Evolutionary conservation across 2,888 invertebrate genomes (phyloP), one percentile per base, ranked within the genome.

Genomic region (Mamestra brassicae): DNA sequence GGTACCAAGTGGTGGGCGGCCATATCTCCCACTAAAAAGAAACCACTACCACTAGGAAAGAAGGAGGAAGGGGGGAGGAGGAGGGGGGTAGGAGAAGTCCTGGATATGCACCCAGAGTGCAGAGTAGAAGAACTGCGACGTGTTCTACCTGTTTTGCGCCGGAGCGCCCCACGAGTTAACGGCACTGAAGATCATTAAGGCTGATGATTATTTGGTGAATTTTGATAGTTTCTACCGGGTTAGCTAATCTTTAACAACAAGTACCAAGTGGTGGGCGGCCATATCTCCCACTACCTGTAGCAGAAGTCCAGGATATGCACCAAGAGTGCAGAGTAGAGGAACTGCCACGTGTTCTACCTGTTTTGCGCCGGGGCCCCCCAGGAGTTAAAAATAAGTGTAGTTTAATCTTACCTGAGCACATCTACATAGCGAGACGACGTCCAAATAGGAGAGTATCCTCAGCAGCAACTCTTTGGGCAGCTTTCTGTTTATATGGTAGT

Each of bases 1-100:
- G 98, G 93, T 98, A 98, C 93, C 95, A 95, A 34, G 95, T 95
- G 4, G 99, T 98, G 26, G 99, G 99, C n/a, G 99, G 99, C 0
- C 98, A 98, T 91, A 99, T 99, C 86, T 99, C 99, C 0, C 99
- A 99, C 95, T 99, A 99, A 94, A 97, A n/a, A n/a, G n/a, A n/a
- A n/a, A n/a, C n/a, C n/a, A n/a, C n/a, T n/a, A n/a, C n/a, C n/a
- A n/a, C n/a, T n/a, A n/a, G n/a, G n/a, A n/a, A n/a, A n/a, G n/a
- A n/a, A n/a, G n/a, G n/a, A n/a, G n/a, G n/a, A n/a, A n/a, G n/a
- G n/a, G n/a, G n/a, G n/a, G n/a, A n/a, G n/a, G n/a, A n/a, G n/a
- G n/a, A n/a, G n/a, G n/a, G n/a, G n/a, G 99, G 73, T 97, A 99
- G 85, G 99, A 99, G 95, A 99, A 99, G 96, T 99, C 99, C 7